Evolutionary conservation across 2,113 vertebrate genomes (phyloP).

Genomic region (Carassius gibelio): DNA sequence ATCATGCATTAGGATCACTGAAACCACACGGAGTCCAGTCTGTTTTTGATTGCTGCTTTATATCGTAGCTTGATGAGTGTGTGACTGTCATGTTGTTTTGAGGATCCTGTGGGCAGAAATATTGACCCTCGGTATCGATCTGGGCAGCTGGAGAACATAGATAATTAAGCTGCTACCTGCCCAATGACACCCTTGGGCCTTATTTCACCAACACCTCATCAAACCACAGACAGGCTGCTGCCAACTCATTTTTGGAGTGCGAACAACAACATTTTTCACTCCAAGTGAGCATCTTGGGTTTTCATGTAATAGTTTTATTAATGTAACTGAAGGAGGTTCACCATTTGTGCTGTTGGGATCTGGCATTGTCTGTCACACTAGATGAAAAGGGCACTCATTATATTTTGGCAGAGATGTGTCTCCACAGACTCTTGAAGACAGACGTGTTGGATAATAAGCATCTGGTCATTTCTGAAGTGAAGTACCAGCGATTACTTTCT

Average conservation of each 20-base stretch:
- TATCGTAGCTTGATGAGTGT: slow-evolving; percentile 42
- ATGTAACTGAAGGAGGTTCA: background rate
- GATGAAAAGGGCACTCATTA: background rate
- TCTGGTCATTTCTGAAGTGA: slow-evolving; percentile 26
- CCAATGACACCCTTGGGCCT: background rate
- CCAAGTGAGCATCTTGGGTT: background rate
- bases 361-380: background rate
- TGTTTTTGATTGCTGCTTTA: slow-evolving; percentile 28
- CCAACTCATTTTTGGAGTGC: background rate
- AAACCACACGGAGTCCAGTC: slow-evolving; percentile 38
- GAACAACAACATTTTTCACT: slow-evolving; percentile 23
- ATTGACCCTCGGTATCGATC: slow-evolving; percentile 54
- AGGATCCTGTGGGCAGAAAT: slow-evolving; percentile 26
- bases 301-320: slow-evolving; percentile 19
- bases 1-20: slow-evolving; percentile 25
- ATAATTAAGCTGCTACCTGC: slow-evolving; percentile 50
- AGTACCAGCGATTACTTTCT: background rate
- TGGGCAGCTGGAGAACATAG: slow-evolving; percentile 48
- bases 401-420: background rate
- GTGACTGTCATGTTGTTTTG: slow-evolving; percentile 45
- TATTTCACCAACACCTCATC: background rate
- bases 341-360: slow-evolving; percentile 4
- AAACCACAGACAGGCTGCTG: background rate
- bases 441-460: background rate
- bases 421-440: background rate